phyloP scores from a whole-genome alignment of 2,797 vertebrate genomes.

The Ciconia nigra region DNA sequence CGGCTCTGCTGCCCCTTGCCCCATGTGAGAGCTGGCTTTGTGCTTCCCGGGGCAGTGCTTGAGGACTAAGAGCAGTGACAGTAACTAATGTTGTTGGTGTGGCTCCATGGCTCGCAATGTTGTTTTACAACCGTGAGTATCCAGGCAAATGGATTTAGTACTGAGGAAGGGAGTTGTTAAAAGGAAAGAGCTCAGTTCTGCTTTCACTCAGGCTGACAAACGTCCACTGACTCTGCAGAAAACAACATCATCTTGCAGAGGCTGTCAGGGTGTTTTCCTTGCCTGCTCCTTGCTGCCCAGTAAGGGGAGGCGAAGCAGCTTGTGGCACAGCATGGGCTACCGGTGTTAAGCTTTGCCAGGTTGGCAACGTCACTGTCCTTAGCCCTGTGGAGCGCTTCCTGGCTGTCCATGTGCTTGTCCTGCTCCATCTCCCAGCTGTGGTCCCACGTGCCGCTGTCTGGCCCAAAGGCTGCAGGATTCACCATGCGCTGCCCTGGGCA shows the following conservation, averaged over 20 bases:
- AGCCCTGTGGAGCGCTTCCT: background rate
- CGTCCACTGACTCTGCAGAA: background rate
- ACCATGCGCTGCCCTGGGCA: too few relatives aligned
- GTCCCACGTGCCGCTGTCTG: background rate
- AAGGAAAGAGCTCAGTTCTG: background rate
- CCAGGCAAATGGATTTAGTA: background rate
- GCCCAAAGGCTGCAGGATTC: background rate
- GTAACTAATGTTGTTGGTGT: background rate
- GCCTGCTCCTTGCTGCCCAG: background rate
- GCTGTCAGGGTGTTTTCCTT: background rate
- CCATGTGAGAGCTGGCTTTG: background rate
- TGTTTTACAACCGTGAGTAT: background rate
- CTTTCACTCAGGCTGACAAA: background rate
- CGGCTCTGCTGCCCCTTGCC: background rate
- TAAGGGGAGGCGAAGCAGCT: background rate
- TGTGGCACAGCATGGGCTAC: background rate
- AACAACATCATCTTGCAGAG: background rate
- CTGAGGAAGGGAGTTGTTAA: background rate
- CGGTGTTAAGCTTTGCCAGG: background rate
- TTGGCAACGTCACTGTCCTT: background rate
- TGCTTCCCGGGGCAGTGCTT: background rate
- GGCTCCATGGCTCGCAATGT: background rate
- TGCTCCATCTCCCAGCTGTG: background rate
- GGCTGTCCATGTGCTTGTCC: fast-evolving
- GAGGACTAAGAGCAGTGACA: background rate